A percentile compares a stretch with the other conserved stretches of the same genome.
Conservation (phyloP, 1,140 invertebrate genomes). For the Drosophila simulans region DNA sequence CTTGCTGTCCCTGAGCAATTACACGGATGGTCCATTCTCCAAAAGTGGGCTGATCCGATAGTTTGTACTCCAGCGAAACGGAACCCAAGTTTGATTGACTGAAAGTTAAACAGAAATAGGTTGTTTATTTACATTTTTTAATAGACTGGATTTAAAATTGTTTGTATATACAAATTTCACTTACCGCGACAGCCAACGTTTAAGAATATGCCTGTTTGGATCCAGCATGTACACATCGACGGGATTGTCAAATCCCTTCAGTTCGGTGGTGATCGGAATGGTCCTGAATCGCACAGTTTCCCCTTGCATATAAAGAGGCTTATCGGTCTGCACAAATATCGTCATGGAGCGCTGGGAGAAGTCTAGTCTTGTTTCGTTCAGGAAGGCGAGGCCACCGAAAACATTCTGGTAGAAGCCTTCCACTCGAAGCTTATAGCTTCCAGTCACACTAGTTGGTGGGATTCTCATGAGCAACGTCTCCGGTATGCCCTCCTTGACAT, state of each 20-base stretch:
- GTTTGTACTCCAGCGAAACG: conserved; percentile 94
- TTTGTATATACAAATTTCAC: not conserved
- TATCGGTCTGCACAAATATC: conserved; percentile 97
- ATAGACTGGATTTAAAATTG: no score
- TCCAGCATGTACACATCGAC: conserved; percentile 96
- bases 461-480: conserved; percentile 94
- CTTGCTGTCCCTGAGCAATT: conserved; percentile 93
- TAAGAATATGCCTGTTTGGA: conserved; percentile 93
- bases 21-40: conserved; percentile 96
- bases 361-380: conserved; percentile 91
- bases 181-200: conserved; percentile 92
- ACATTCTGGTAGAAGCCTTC: conserved; percentile 94
- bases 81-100: conserved; percentile 94
- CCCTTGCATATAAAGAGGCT: conserved; percentile 97
- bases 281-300: conserved; percentile 94
- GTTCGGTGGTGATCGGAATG: conserved; percentile 94
- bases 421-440: conserved; percentile 93
- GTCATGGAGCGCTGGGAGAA: conserved; percentile 97
- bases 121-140: not conserved
- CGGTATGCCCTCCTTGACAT: conserved; percentile 91
- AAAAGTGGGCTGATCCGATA: conserved; percentile 96
- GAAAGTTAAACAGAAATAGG: not conserved
- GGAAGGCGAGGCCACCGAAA: conserved; percentile 92
- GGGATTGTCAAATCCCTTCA: conserved; percentile 94
- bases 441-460: conserved; percentile 91